Percentiles rank a stretch among this genome's conserved stretches.
phyloP scores from a whole-genome alignment of 2,797 vertebrate genomes.

The Euthynnus affinis region DNA sequence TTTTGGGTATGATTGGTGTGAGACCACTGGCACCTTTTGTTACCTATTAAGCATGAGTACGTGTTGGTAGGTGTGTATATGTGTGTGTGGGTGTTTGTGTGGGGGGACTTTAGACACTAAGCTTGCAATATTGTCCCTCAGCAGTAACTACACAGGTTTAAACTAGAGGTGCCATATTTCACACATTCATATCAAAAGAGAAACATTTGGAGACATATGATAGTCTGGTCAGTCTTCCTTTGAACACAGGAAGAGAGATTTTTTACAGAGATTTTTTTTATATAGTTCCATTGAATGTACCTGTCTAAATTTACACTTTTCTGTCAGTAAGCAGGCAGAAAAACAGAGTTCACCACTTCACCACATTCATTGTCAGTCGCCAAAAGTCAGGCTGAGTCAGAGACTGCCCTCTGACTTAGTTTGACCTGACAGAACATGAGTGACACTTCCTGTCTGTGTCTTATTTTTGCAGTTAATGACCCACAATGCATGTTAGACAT shows the following conservation, averaged over 20 bases:
- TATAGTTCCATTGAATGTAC: background rate
- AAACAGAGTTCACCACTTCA: background rate
- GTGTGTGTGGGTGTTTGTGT: background rate
- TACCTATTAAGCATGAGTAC: background rate
- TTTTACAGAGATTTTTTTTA: too few species aligned
- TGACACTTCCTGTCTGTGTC: constrained; percentile 22
- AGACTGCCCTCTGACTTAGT: background rate
- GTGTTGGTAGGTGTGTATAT: background rate
- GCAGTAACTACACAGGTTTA: background rate
- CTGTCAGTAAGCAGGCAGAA: background rate
- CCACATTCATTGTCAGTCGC: background rate
- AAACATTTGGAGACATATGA: background rate
- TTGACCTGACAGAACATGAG: background rate
- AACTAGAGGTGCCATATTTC: background rate
- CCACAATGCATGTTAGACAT: constrained; percentile 65
- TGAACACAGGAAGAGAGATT: background rate
- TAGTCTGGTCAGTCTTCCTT: background rate
- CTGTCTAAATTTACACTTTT: constrained; percentile 8
- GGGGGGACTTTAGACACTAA: background rate
- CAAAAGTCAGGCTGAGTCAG: background rate
- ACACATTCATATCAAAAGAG: background rate
- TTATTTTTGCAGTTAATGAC: constrained; percentile 46
- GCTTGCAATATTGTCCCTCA: background rate
- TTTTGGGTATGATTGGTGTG: background rate
- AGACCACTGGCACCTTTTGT: background rate